Percentiles rank a stretch among this genome's conserved stretches.
These are phyloP conservation scores for Heterohyrax brucei DNA, from an alignment of 2,797 vertebrate genomes.

Conservation along the genomic window DNA sequence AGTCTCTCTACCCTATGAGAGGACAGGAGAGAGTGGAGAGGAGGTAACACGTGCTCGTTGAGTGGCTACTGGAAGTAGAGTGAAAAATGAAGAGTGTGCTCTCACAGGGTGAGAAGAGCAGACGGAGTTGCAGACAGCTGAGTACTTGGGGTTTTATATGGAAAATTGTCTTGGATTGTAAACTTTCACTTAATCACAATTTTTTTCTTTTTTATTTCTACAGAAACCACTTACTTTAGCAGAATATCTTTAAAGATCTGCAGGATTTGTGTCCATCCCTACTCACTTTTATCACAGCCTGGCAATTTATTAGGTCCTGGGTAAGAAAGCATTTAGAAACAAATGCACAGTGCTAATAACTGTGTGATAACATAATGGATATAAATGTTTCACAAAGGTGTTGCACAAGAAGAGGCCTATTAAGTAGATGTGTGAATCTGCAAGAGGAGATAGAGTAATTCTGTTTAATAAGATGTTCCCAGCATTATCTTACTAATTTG, in stretches of 20 bases:
- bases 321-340: slow-evolving; percentile 74
- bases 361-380: slow-evolving; percentile 79
- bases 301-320: slow-evolving; percentile 53
- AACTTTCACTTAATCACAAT: no score
- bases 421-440: slow-evolving; percentile 85
- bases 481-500: slow-evolving; percentile 88
- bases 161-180: no score
- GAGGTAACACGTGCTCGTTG: no score
- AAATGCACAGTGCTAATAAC: slow-evolving; percentile 79
- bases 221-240: background rate
- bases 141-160: no score
- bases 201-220: background rate
- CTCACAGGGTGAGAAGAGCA: no score
- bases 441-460: slow-evolving; percentile 85
- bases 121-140: no score
- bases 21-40: no score
- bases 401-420: slow-evolving; percentile 81
- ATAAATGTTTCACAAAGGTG: slow-evolving; percentile 84
- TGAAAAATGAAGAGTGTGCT: no score
- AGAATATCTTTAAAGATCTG: background rate
- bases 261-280: background rate
- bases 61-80: no score
- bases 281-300: background rate
- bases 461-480: slow-evolving; percentile 87
- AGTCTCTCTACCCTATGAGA: background rate